These are phyloP conservation scores for Caenorhabditis briggsae DNA, from an alignment of 1,140 invertebrate species.

Conservation along the genomic window DNA sequence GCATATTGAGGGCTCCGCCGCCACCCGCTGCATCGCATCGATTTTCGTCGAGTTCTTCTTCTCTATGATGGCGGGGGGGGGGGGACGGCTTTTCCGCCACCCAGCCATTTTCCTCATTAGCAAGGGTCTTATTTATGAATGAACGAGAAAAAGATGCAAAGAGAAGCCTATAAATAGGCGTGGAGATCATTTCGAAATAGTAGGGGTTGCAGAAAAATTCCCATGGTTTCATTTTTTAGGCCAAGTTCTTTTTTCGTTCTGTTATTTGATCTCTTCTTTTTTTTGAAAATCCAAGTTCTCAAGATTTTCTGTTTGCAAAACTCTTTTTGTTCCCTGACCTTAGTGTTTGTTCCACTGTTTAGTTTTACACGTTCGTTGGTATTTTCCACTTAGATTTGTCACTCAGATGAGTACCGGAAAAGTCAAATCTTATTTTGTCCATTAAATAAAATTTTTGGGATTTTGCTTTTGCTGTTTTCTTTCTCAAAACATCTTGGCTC, in stretches of 20 bases:
- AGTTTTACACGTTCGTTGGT: not conserved
- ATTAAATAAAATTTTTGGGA: no score
- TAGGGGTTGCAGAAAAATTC: not conserved
- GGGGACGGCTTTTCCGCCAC: not conserved
- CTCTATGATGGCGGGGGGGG: no score
- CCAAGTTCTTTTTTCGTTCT: not conserved
- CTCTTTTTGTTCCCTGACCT: not conserved
- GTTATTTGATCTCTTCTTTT: slow-evolving; percentile 5
- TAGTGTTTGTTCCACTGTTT: not conserved
- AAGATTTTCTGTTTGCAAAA: slow-evolving; percentile 14
- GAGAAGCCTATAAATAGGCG: not conserved
- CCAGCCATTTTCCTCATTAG: slow-evolving; percentile 51
- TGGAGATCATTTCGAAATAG: not conserved
- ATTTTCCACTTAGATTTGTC: no score
- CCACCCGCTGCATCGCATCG: slow-evolving; percentile 26
- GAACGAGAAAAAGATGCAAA: not conserved
- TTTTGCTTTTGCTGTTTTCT: no score
- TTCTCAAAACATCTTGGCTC: no score
- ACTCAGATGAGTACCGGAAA: not conserved
- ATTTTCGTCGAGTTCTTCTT: slow-evolving; percentile 20
- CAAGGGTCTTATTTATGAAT: slow-evolving; percentile 19
- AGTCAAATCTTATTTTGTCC: not conserved
- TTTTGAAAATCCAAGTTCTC: not conserved
- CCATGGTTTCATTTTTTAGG: not conserved
- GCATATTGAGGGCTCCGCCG: slow-evolving; percentile 6